Percentiles rank a stretch among this genome's conserved stretches.
Conservation (phyloP, 2,888 invertebrate genomes). For the Frankliniella fusca region DNA sequence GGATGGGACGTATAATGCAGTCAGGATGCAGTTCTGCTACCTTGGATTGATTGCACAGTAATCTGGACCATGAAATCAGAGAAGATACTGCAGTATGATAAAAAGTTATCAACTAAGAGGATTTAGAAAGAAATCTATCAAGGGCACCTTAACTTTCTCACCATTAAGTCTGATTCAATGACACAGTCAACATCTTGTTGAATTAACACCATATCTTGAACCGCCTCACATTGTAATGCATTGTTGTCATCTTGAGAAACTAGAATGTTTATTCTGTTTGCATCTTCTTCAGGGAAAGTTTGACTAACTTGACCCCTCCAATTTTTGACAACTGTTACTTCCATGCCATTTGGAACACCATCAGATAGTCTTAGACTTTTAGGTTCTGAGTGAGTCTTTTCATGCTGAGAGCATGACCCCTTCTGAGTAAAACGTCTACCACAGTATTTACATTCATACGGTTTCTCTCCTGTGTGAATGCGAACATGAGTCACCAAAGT, state of each 20-base stretch:
- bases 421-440: neutral
- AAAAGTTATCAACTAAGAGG: no score
- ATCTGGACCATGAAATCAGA: no score
- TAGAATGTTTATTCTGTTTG: neutral
- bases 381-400: neutral
- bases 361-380: neutral
- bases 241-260: neutral
- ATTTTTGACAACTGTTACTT: neutral
- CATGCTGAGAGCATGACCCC: neutral
- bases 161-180: neutral
- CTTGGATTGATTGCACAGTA: no score
- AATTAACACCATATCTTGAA: neutral
- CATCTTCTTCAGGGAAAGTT: neutral
- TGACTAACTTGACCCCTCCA: neutral
- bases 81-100: no score
- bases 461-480: conserved; percentile 11
- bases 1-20: no score
- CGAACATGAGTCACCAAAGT: neutral
- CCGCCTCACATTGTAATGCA: neutral
- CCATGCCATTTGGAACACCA: neutral
- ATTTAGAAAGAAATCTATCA: no score
- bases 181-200: conserved; percentile 20
- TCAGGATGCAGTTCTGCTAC: no score
- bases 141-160: neutral
- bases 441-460: neutral